Evolutionary conservation across 2,113 vertebrate genomes (phyloP).

Genomic region (Variabilichromis moorii): DNA sequence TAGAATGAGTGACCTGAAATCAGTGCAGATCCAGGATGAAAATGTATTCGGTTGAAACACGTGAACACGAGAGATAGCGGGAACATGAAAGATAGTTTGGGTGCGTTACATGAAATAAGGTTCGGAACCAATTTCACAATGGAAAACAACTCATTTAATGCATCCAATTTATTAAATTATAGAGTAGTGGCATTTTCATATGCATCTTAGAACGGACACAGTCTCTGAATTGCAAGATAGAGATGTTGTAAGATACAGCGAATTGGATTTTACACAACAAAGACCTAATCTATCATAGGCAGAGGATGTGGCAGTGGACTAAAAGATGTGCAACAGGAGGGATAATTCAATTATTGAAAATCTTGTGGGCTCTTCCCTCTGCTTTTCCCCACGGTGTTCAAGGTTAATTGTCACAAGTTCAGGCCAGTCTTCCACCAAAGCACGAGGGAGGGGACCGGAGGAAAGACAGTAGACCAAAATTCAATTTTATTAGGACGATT

Average conservation of each 20-base stretch:
- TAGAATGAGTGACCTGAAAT: neutral
- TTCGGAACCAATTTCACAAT: neutral
- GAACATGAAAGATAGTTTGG: neutral
- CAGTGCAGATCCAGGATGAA: neutral
- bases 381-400: neutral
- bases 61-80: neutral
- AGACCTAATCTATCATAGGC: neutral
- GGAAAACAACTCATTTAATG: neutral
- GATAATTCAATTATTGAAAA: conserved; percentile 42
- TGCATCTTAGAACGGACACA: neutral
- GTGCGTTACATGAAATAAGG: neutral
- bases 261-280: conserved; percentile 30
- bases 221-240: neutral
- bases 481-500: conserved; percentile 34
- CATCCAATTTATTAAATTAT: neutral
- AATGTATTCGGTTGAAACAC: neutral
- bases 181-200: neutral
- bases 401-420: conserved; percentile 41
- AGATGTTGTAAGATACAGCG: neutral
- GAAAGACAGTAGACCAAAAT: neutral
- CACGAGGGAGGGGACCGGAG: neutral
- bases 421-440: neutral
- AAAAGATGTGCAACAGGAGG: conserved; percentile 24
- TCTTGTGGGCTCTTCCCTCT: neutral
- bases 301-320: neutral